Conservation (phyloP, 1,140 invertebrate genomes). For the Dermatophagoides farinae region DNA sequence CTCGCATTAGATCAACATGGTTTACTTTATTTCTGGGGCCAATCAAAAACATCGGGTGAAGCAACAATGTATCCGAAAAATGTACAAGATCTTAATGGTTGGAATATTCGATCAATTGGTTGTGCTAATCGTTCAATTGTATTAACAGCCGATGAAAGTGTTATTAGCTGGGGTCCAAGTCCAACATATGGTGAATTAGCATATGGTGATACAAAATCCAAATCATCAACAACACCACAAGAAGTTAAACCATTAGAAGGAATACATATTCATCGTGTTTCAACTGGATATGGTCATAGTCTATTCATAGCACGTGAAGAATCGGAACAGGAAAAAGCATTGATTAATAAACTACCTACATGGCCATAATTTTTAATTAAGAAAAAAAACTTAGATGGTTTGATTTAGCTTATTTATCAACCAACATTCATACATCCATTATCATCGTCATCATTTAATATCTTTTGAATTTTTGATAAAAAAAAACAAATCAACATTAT, state of each 20-base stretch:
- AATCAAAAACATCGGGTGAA: slow-evolving; percentile 72
- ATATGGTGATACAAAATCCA: slow-evolving; percentile 56
- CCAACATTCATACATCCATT: neutral
- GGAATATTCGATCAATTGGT: slow-evolving; percentile 62
- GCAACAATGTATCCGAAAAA: slow-evolving; percentile 92
- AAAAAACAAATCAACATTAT: no score
- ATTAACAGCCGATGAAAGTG: slow-evolving; percentile 64
- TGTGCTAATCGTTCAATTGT: slow-evolving; percentile 44
- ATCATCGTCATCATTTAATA: no score
- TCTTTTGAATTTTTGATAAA: no score
- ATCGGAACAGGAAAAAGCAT: slow-evolving; percentile 39
- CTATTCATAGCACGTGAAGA: slow-evolving; percentile 44
- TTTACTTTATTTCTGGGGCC: slow-evolving; percentile 60
- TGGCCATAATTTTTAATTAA: slow-evolving; percentile 20
- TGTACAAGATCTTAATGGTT: slow-evolving; percentile 69
- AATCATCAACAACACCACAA: slow-evolving; percentile 65
- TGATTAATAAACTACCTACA: slow-evolving; percentile 37
- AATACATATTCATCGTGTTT: slow-evolving; percentile 51
- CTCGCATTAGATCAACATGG: slow-evolving; percentile 60
- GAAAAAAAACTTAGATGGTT: neutral
- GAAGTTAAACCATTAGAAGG: slow-evolving; percentile 64
- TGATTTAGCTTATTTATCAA: neutral
- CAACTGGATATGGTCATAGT: slow-evolving; percentile 64
- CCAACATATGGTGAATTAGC: slow-evolving; percentile 54
- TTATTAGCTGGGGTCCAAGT: slow-evolving; percentile 73